Evolutionary conservation across 2,888 invertebrate genomes (phyloP), one percentile per base, ranked within the genome.

Genomic region (Homarus gammarus): DNA sequence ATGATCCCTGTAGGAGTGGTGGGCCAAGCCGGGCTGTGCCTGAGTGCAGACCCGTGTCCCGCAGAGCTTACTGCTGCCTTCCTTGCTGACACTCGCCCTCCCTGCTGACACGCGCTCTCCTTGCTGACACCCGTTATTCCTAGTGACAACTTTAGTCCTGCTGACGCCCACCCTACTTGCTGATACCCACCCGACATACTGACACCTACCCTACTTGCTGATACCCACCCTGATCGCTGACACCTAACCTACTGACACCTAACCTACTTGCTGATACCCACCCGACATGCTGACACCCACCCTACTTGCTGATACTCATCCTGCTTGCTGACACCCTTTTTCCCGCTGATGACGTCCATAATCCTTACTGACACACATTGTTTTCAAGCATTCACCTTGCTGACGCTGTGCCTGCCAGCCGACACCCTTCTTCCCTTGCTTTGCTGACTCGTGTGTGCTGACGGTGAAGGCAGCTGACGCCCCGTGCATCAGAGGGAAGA

Each of bases 21-120:
- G 6, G 44, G 12, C 44, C 44, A 5, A 5, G 5, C 6, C 44
- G n/a, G 5, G 44, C 44, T 44, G 75, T n/a, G 75, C n/a, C 44
- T 44, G 77, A 49, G 56, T 78, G 78, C 51, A 78, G 56, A 78
- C 6, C 36, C 56, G 56, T 56, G 78, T 56, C 78, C 33, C 8
- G 18, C n/a, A 31, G 49, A 56, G 56, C 78, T 56, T 56, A 56
- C 56, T 56, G 31, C 75, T 6, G 22, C 27, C 51, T 36, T n/a
- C 51, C 51, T 40, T 33, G 70, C 27, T 22, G 72, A 49, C 38
- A n/a, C 51, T 27, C 56, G 15, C 72, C 36, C 27, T 61, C 27
- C 12, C 61, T 10, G 31, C 84, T 44, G 49, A 38, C 84, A 22
- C 64, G 2, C 75, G 33, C 51, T 18, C 61, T 15, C 72, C 70